phyloP scores from a whole-genome alignment of 2,888 invertebrate species.

The Drosophila nr. medialis region DNA sequence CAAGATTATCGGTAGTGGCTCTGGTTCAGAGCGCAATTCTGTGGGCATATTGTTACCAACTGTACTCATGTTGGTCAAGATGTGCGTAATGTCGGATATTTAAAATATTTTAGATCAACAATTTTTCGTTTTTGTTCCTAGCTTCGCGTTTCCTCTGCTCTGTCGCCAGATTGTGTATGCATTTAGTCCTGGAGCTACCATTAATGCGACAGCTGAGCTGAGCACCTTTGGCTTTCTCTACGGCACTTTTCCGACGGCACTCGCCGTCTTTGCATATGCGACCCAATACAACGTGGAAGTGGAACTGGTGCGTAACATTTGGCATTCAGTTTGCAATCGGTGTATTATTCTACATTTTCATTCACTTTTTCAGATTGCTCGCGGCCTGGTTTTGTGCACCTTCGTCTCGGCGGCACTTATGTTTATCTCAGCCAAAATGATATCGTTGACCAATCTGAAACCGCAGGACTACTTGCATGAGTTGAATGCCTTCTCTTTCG shows the following conservation, averaged over 20 bases:
- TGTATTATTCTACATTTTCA: background rate
- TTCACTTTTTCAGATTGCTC: conserved; percentile 90
- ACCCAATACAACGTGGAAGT: conserved; percentile 93
- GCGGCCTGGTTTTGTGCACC: conserved; percentile 97
- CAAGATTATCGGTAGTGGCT: conserved; percentile 96
- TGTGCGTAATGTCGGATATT: conserved; percentile 86
- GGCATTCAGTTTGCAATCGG: background rate
- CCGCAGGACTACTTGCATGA: conserved; percentile 91
- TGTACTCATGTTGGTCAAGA: conserved; percentile 94
- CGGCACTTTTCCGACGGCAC: conserved; percentile 97
- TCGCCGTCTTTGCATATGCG: conserved; percentile 97
- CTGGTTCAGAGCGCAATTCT: conserved; percentile 82
- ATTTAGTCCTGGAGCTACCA: conserved; percentile 88
- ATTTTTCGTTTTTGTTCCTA: conserved; percentile 81
- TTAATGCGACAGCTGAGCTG: conserved; percentile 91
- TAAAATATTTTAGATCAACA: background rate
- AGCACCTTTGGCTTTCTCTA: conserved; percentile 98
- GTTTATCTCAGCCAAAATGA: conserved; percentile 97
- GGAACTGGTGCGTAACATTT: conserved; percentile 88
- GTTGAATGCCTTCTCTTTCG: conserved; percentile 91
- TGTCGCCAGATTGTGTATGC: conserved; percentile 94
- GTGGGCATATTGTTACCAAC: conserved; percentile 91
- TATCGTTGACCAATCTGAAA: conserved; percentile 89
- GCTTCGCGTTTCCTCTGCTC: conserved; percentile 92
- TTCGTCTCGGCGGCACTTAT: conserved; percentile 97